Evolutionary conservation across 2,797 vertebrate genomes (phyloP).

Genomic region (Dendrocincla tyrannina): DNA sequence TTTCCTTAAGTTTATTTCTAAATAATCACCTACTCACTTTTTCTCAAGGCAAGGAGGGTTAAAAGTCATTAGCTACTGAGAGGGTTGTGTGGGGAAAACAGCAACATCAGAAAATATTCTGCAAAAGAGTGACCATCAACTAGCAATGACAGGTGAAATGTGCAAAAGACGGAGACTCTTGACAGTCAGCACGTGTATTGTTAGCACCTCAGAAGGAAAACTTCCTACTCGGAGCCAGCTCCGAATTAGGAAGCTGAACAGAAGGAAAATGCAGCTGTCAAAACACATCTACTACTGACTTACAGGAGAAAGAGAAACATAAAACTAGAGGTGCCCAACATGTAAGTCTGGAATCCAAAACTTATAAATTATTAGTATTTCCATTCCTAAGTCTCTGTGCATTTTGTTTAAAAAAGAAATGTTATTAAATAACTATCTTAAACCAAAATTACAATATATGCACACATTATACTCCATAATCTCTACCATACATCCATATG

Average conservation of each 20-base stretch:
- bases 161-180: not conserved
- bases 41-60: not conserved
- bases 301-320: not conserved
- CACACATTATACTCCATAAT: not conserved
- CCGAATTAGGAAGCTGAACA: not conserved
- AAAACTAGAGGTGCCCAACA: not conserved
- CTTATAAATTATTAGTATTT: not conserved
- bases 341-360: not conserved
- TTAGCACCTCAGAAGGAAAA: not conserved
- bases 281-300: not conserved
- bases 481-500: not conserved
- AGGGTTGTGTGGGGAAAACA: not conserved
- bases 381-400: not conserved
- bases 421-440: not conserved
- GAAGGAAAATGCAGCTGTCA: not conserved
- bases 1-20: not conserved
- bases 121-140: not conserved
- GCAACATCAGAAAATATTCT: not conserved
- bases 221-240: not conserved
- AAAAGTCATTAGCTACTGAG: not conserved
- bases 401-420: not conserved
- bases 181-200: not conserved
- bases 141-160: not conserved
- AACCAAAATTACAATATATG: not conserved
- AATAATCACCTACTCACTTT: not conserved